These are phyloP conservation scores for Noctua comes DNA, from an alignment of 2,888 invertebrate genomes.

Conservation along the genomic window DNA sequence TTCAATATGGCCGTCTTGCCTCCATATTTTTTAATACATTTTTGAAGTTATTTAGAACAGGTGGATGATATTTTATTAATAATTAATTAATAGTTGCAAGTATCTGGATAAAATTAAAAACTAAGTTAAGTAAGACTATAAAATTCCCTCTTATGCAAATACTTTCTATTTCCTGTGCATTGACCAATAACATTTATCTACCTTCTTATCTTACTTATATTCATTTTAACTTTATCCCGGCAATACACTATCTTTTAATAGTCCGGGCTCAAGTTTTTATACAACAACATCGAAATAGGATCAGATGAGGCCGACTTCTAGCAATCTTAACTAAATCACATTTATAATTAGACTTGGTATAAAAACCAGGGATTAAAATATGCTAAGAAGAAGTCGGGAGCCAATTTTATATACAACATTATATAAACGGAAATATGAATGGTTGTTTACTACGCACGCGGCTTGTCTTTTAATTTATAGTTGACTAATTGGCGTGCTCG, in stretches of 20 bases:
- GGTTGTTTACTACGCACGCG: slow-evolving; percentile 38
- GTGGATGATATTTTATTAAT: not conserved
- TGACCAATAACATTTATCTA: slow-evolving; percentile 20
- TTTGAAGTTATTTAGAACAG: not conserved
- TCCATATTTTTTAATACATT: not conserved
- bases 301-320: not conserved
- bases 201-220: slow-evolving; percentile 27
- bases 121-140: not conserved
- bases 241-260: slow-evolving; percentile 36
- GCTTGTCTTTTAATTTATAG: slow-evolving; percentile 44
- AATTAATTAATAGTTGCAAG: not conserved
- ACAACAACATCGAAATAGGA: slow-evolving; percentile 30
- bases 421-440: slow-evolving; percentile 53
- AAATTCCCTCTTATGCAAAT: slow-evolving; percentile 12
- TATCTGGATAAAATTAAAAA: not conserved
- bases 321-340: slow-evolving; percentile 45
- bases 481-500: slow-evolving; percentile 62
- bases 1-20: slow-evolving; percentile 31
- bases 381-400: slow-evolving; percentile 45
- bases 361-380: slow-evolving; percentile 63
- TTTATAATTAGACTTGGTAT: slow-evolving; percentile 48
- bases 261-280: slow-evolving; percentile 23
- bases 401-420: slow-evolving; percentile 62
- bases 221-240: slow-evolving; percentile 15
- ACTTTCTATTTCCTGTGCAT: slow-evolving; percentile 22